Base-by-base conservation (phyloP, 2,797 vertebrate species). In the Saxicola maurus region DNA sequence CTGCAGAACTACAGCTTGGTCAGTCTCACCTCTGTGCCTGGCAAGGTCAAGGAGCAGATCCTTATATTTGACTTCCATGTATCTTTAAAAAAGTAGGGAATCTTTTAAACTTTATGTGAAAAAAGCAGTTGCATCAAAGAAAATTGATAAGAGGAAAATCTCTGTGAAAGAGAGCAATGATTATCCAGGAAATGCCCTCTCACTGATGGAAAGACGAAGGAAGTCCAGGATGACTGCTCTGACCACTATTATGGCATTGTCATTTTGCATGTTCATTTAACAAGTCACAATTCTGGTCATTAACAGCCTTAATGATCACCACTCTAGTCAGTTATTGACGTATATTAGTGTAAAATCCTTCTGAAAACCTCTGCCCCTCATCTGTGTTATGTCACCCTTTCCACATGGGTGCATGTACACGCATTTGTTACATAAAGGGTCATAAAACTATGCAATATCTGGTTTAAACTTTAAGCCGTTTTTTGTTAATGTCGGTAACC, bases 391-490 rank as follows among this genome's bases (percentile, higher is more conserved):
- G 7, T 49, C 33, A 71, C 23, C 38, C 61, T 84, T 82, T 65
- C 42, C 77, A 56, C 45, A 25, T 4, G n/a, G 40, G 5, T 51
- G 31, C 46, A 61, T 0, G 2, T 52, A 82, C 17, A 27, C 3
- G 17, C 5, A 45, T 20, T 60, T 79, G 48, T 73, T 86, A 92
- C 17, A 3, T 45, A 79, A 89, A 46, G 21, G 40, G 11, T 66
- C 67, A 78, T 51, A 76, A 87, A 87, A 33, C 48, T 18, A 30
- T 1, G 40, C 52, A 79, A 73, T 25, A 49, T 31, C 46, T 53
- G 16, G 53, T 79, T 94, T 84, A 90, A 94, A 85, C 40, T 77
- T 90, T 74, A 88, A 87, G 17, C 76, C 20, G 24, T 48, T 68
- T 92, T 84, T 75, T 59, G 73, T 60, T 75, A 74, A 38, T 40